phyloP scores from a whole-genome alignment of 2,113 vertebrate genomes.

The Cyprinodon variegatus region DNA sequence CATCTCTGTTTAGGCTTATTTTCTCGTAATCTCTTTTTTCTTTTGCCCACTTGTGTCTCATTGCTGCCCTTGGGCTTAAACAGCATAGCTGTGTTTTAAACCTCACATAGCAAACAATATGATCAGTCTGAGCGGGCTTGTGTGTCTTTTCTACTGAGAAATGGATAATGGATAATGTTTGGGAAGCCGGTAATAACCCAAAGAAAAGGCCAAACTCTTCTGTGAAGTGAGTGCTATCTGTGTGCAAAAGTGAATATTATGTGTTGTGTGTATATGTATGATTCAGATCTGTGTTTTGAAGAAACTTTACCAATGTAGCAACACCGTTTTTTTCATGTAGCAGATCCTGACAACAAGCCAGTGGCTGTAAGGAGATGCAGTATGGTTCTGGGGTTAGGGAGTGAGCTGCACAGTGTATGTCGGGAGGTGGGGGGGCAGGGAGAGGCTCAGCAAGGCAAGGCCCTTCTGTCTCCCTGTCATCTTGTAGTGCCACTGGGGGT shows the following conservation, averaged over 20 bases:
- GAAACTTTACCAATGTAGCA: conserved; percentile 17
- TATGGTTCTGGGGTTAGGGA: conserved; percentile 55
- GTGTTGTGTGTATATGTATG: conserved; percentile 15
- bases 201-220: conserved; percentile 28
- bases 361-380: conserved; percentile 38
- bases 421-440: conserved; percentile 68
- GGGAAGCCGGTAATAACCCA: conserved; percentile 40
- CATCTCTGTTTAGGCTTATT: neutral
- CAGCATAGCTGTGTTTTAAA: conserved; percentile 15
- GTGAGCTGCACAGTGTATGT: conserved; percentile 64
- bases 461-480: conserved; percentile 79
- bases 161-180: conserved; percentile 40
- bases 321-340: conserved; percentile 18
- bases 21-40: neutral
- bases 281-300: conserved; percentile 15
- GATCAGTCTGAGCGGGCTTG: conserved; percentile 3
- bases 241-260: neutral
- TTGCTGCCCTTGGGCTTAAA: conserved; percentile 28
- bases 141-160: conserved; percentile 27
- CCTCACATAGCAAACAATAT: neutral
- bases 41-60: conserved; percentile 19
- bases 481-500: conserved; percentile 69
- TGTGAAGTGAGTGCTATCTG: conserved; percentile 21
- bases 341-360: conserved; percentile 34
- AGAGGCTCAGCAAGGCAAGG: conserved; percentile 67